Evolutionary conservation across 2,113 vertebrate species (phyloP).

Genomic region (Myotis brandtii): DNA sequence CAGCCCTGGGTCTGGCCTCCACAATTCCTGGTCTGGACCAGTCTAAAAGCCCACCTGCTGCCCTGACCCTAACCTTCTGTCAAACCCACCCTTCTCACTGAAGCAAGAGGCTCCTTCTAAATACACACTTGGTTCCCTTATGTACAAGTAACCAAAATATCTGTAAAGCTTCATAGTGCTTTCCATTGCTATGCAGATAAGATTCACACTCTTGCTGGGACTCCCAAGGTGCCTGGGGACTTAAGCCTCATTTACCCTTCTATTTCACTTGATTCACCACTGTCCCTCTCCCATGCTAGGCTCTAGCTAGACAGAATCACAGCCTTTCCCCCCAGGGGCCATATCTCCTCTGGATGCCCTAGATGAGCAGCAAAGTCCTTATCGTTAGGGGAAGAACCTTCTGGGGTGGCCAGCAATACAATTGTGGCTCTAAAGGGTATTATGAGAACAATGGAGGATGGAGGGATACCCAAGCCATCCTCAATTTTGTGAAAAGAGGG

Average conservation of each 20-base stretch:
- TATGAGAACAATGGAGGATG: neutral
- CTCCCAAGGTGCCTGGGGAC: neutral
- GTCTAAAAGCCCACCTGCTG: neutral
- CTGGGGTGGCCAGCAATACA: too few relatives aligned
- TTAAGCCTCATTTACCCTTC: accelerated
- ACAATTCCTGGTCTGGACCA: neutral
- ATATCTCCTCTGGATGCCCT: neutral
- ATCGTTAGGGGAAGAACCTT: accelerated
- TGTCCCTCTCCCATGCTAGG: neutral
- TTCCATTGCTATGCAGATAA: neutral
- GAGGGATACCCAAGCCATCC: neutral
- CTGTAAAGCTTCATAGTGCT: neutral
- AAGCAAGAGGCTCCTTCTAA: neutral
- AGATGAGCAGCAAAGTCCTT: neutral
- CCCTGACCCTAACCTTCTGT: neutral
- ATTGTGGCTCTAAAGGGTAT: accelerated
- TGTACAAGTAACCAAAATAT: neutral
- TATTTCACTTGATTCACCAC: accelerated
- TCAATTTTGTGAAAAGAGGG: neutral
- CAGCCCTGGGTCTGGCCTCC: neutral
- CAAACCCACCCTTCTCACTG: neutral
- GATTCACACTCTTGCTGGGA: neutral
- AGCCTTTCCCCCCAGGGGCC: accelerated
- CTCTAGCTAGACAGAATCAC: neutral
- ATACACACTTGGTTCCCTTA: accelerated